phyloP scores from a whole-genome alignment of 1,140 invertebrate species.

The Drosophila sproati region DNA sequence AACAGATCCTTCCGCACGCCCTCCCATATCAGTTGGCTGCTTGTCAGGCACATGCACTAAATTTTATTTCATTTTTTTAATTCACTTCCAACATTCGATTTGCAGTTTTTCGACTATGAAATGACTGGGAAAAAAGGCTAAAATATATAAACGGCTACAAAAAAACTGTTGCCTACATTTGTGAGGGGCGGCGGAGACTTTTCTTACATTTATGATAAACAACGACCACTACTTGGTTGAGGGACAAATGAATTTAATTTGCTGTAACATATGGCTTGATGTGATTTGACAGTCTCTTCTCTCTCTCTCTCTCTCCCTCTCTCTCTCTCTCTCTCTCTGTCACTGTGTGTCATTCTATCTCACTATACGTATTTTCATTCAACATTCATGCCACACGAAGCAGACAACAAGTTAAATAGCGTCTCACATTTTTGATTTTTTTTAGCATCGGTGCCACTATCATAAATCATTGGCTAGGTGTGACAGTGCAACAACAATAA shows the following conservation, averaged over 20 bases:
- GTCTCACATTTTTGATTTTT: slow-evolving; percentile 44
- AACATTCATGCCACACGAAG: slow-evolving; percentile 1
- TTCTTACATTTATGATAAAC: slow-evolving; percentile 23
- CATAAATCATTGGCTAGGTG: slow-evolving; percentile 48
- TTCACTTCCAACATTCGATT: slow-evolving; percentile 14
- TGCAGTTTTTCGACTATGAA: slow-evolving; percentile 2
- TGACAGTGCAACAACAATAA: slow-evolving; percentile 14
- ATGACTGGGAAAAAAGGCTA: slow-evolving; percentile 14
- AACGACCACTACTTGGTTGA: not conserved
- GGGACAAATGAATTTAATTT: slow-evolving; percentile 31
- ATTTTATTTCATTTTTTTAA: not conserved
- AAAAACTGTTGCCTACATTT: slow-evolving; percentile 47
- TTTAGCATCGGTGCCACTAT: not conserved
- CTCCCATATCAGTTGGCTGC: not conserved
- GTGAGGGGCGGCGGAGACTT: not conserved
- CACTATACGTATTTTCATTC: not conserved
- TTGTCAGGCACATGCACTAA: slow-evolving; percentile 9
- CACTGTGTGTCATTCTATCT: not conserved
- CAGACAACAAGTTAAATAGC: slow-evolving; percentile 43
- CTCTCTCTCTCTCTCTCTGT: not conserved
- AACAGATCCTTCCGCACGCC: not conserved
- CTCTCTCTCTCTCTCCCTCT: not conserved
- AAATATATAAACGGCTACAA: not conserved
- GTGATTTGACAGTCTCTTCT: slow-evolving; percentile 26
- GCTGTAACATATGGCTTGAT: slow-evolving; percentile 35